Percentiles rank a stretch among this genome's conserved stretches.
These are phyloP conservation scores for Exaiptasia diaphana DNA, from an alignment of 64 coral and sea anemone species.

Conservation along the genomic window DNA sequence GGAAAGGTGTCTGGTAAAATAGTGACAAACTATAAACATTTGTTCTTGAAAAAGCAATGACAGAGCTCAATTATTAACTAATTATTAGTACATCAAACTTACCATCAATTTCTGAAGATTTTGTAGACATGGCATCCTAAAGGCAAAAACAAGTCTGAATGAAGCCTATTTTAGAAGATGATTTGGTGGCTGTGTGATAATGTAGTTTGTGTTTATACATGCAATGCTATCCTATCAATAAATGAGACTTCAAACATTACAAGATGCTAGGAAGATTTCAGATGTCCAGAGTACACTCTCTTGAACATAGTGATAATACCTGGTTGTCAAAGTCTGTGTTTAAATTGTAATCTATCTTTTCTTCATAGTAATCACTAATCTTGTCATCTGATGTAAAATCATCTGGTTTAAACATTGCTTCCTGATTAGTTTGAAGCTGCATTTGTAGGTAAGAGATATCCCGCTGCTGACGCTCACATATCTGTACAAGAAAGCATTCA, in stretches of 20 bases:
- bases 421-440: conserved; percentile 87
- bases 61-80: too few relatives aligned
- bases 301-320: conserved; percentile 3
- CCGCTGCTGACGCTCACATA: conserved; percentile 93
- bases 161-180: too few relatives aligned
- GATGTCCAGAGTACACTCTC: neutral
- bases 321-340: conserved; percentile 74
- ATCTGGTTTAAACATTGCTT: conserved; percentile 28
- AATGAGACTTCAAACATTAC: neutral
- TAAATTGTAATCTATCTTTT: conserved; percentile 57
- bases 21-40: too few relatives aligned
- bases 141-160: too few relatives aligned
- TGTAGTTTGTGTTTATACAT: too few relatives aligned
- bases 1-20: neutral
- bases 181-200: too few relatives aligned
- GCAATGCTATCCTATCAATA: too few relatives aligned
- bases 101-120: conserved; percentile 77
- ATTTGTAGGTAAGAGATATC: conserved; percentile 97
- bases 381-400: conserved; percentile 1
- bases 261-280: neutral
- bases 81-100: too few relatives aligned
- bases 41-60: too few relatives aligned
- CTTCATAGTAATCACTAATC: conserved; percentile 26
- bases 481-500: conserved; percentile 45
- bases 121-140: conserved; percentile 58